Base-by-base conservation (phyloP, 2,888 invertebrate genomes). In the Podotricha telesiphe region DNA sequence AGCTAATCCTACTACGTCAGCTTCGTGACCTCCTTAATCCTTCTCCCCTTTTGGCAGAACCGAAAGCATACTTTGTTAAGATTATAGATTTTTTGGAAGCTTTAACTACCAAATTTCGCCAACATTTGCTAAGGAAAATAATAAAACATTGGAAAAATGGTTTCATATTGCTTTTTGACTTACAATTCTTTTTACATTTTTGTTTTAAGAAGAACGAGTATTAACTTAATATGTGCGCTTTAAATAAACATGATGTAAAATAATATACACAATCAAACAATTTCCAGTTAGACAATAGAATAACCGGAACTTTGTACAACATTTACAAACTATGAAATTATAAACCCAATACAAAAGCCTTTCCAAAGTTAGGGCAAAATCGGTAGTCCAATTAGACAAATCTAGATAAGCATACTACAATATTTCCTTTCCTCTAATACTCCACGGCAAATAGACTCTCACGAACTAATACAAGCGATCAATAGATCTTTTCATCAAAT, bases 21-120 rank as follows among this genome's bases (percentile, higher is more conserved):
- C 86, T 82, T 83, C 82, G 86, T 87, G 86, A 89, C 89, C 89
- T 88, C 85, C 80, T 83, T 89, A 89, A 91, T 89, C 89, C 87
- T 85, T 84, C 86, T 86, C 85, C 82, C 84, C 84, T 85, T 82
- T 86, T 82, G 82, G 77, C 77, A 84, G 84, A 84, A 79, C 82
- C 78, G 79, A 81, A 84, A 79, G 78, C 80, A 79, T 76, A 78
- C 81, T 84, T 86, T 87, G 85, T 86, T 82, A 81, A 81, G 83
- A 86, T 84, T 82, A 78, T 78, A 79, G 75, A 77, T 81, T 82
- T 81, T 79, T 81, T 78, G 73, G 73, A 75, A 77, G 78, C 77
- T 78, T 79, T 73, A 65, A 71, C 56, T 69, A 68, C 40, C 51
- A 62, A 73, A 74, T 76, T 70, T 71, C 4, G 34, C 34, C 34